Evolutionary conservation across 2,797 vertebrate species (phyloP).

Genomic region (Muraenolepis orangiensis): DNA sequence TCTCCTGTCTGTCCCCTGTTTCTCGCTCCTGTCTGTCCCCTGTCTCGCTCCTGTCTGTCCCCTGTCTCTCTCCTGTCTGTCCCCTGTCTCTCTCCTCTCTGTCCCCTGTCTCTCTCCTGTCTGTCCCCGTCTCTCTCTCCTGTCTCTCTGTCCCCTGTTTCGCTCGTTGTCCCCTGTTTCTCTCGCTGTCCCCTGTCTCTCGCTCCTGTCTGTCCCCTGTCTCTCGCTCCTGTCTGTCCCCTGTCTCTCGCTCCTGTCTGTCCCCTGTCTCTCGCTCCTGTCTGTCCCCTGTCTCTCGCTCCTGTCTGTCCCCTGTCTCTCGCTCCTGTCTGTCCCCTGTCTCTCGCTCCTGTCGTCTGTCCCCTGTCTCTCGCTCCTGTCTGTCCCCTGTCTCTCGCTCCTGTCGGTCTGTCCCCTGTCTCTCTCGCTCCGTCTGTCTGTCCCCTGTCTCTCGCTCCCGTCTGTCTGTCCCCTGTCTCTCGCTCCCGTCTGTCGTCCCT

Average conservation of each 20-base stretch:
- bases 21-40: conserved; percentile 18
- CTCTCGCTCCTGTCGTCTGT: too few species aligned
- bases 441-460: not conserved
- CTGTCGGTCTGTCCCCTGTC: not conserved
- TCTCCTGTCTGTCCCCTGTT: too few species aligned
- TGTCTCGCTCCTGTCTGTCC: too few species aligned
- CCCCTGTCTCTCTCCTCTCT: not conserved
- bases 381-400: too few species aligned
- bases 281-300: not conserved
- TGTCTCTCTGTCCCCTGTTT: too few species aligned
- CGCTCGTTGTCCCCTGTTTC: conserved; percentile 20
- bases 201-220: too few species aligned
- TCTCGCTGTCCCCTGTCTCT: conserved; percentile 28
- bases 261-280: conserved; percentile 78
- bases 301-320: not conserved
- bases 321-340: not conserved
- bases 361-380: not conserved
- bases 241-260: conserved; percentile 12
- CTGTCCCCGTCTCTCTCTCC: conserved; percentile 28
- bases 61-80: conserved; percentile 14
- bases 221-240: too few species aligned
- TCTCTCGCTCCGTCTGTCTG: not conserved
- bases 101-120: not conserved
- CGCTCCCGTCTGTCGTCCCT: too few species aligned
- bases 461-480: not conserved